A percentile compares a stretch with the other conserved stretches of the same genome.
Conservation (phyloP, 2,797 vertebrate genomes). For the Orientallactaga sibirica region DNA sequence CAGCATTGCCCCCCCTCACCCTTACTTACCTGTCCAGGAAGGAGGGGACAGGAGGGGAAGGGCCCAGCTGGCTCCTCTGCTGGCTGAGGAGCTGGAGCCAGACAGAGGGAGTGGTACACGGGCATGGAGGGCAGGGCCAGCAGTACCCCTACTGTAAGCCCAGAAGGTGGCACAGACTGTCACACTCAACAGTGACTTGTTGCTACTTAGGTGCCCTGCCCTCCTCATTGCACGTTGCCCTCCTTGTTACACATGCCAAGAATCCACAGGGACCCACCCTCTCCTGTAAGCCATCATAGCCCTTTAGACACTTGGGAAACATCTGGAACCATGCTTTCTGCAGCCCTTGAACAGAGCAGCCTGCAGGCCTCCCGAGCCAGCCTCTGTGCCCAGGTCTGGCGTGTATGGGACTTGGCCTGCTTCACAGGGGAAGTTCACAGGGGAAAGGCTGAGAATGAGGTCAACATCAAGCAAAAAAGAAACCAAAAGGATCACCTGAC, state of each 20-base stretch:
- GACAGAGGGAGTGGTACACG: not conserved
- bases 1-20: constrained; percentile 64
- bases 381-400: not conserved
- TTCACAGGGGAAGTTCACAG: too few species aligned
- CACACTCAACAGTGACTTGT: not conserved
- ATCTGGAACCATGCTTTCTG: not conserved
- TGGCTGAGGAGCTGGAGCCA: constrained; percentile 58
- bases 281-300: not conserved
- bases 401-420: not conserved
- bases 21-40: constrained; percentile 81
- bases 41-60: constrained; percentile 59
- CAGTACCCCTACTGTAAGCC: not conserved
- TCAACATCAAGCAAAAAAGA: not conserved
- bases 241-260: too few species aligned
- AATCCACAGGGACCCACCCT: not conserved
- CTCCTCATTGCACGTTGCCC: too few species aligned
- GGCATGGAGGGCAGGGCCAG: not conserved
- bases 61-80: constrained; percentile 59
- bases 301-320: not conserved
- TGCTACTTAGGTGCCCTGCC: not conserved
- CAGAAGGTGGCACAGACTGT: not conserved
- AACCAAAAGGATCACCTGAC: too few species aligned
- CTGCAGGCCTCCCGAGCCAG: too few species aligned
- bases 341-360: not conserved
- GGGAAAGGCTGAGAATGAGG: fast-evolving